phyloP scores from a whole-genome alignment of 2,888 invertebrate genomes.

The Thecophora atra region DNA sequence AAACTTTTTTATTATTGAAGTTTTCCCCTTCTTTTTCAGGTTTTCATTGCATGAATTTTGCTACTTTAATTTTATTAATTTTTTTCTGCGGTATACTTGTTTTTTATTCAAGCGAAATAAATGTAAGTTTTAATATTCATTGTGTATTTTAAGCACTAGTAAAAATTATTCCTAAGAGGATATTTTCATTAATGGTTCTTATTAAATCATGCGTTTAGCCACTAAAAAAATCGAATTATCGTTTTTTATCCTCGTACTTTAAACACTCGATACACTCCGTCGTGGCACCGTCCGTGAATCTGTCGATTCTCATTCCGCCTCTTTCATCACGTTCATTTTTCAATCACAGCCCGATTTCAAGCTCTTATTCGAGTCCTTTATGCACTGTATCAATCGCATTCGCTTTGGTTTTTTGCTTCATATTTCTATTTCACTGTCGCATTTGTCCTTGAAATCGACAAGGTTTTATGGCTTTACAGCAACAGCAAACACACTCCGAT shows the following conservation, averaged over 20 bases:
- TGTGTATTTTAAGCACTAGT: no score
- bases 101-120: no score
- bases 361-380: neutral
- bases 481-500: neutral
- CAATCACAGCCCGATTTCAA: neutral
- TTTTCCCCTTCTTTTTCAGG: neutral
- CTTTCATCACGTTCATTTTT: neutral
- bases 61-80: neutral
- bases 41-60: neutral
- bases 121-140: no score
- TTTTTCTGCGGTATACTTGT: neutral
- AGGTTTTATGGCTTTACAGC: constrained; percentile 10
- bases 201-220: no score
- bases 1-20: neutral
- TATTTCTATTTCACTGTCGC: neutral
- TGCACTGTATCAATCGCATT: neutral
- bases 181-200: no score
- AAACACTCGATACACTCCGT: no score
- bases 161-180: no score
- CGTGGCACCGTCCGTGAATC: no score
- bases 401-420: neutral
- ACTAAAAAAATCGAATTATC: no score
- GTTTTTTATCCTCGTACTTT: no score
- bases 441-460: constrained; percentile 29
- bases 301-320: no score